Percentiles rank a stretch among this genome's conserved stretches.
Evolutionary conservation across 2,797 vertebrate genomes (phyloP).

Genomic region (Phrynocephalus guinanensis): DNA sequence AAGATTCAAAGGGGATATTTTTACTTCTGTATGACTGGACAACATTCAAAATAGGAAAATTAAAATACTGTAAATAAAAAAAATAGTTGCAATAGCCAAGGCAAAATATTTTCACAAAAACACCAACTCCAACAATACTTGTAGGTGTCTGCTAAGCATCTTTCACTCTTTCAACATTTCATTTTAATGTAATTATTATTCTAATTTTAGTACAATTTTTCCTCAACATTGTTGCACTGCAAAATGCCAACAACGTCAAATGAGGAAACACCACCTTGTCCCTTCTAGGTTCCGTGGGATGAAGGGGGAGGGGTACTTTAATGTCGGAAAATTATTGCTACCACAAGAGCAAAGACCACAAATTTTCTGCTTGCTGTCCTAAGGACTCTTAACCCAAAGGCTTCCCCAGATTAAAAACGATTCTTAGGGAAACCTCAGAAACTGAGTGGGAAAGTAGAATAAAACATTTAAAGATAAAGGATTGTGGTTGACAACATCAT

Average conservation of each 20-base stretch:
- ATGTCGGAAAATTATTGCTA: no score
- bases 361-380: no score
- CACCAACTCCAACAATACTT: background rate
- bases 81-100: background rate
- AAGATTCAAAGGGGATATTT: background rate
- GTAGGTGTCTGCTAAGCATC: background rate
- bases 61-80: background rate
- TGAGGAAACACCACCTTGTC: background rate
- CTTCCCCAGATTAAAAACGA: no score
- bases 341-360: no score
- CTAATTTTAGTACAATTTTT: background rate
- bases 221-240: background rate
- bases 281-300: no score
- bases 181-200: background rate
- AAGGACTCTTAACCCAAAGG: no score
- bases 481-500: no score
- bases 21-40: no score
- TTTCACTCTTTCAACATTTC: background rate
- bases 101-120: background rate
- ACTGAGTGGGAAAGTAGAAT: no score
- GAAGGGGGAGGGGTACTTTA: no score
- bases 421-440: no score
- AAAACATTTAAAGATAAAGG: no score
- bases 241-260: background rate
- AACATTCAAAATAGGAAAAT: background rate